phyloP scores from a whole-genome alignment of 2,888 invertebrate species.

The Brenthis hecate region DNA sequence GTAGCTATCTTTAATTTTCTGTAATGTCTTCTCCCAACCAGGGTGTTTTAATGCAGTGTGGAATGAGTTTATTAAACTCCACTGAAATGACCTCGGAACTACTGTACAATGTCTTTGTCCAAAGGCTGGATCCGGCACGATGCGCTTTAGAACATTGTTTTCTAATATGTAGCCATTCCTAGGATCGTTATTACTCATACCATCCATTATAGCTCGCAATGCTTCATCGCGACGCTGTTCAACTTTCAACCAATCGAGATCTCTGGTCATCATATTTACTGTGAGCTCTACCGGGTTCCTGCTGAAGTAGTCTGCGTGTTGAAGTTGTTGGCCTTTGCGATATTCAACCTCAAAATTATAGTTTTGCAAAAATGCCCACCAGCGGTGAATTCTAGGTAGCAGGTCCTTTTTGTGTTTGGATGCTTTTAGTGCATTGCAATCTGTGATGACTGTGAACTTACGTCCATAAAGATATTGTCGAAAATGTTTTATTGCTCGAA shows the following conservation, averaged over 20 bases:
- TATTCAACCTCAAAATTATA: neutral
- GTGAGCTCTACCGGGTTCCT: no score
- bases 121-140: neutral
- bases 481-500: constrained; percentile 43
- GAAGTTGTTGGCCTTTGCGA: neutral
- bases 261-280: neutral
- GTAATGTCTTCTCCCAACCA: constrained; percentile 42
- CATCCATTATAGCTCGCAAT: constrained; percentile 1
- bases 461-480: constrained; percentile 44
- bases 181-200: neutral
- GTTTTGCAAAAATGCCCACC: constrained; percentile 38
- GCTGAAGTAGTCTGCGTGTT: neutral
- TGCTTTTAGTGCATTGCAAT: constrained; percentile 49
- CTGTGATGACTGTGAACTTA: constrained; percentile 41
- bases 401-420: constrained; percentile 47
- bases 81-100: constrained; percentile 17
- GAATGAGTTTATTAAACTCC: constrained; percentile 35
- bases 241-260: constrained; percentile 1
- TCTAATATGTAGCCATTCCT: constrained; percentile 9
- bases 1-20: constrained; percentile 8
- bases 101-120: constrained; percentile 15
- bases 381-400: constrained; percentile 45
- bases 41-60: constrained; percentile 41
- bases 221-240: constrained; percentile 2
- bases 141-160: constrained; percentile 24